Percentiles rank a stretch among this genome's conserved stretches.
Evolutionary conservation across 2,888 invertebrate genomes (phyloP).

Genomic region (Pocota personata): DNA sequence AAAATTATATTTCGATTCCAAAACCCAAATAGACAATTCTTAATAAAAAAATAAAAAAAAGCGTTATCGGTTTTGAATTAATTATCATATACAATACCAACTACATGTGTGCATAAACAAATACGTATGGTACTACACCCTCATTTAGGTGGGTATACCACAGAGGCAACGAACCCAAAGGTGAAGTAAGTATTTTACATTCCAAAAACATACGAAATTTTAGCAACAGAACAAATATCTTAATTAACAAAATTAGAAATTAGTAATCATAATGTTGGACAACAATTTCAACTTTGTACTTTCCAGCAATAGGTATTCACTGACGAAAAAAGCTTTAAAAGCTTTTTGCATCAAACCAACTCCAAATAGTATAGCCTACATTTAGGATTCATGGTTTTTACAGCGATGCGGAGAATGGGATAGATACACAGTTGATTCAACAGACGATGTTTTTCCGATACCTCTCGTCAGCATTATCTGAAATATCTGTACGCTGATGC

Average conservation of each 20-base stretch:
- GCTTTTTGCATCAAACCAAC: not conserved
- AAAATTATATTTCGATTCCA: not conserved
- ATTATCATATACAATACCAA: too few species aligned
- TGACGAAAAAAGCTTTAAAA: conserved; percentile 6
- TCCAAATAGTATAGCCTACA: not conserved
- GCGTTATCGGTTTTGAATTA: too few species aligned
- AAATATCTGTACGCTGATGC: too few species aligned
- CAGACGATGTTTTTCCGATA: too few species aligned
- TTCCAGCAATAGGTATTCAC: not conserved
- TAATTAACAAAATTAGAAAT: not conserved
- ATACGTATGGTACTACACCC: too few species aligned
- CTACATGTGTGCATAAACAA: too few species aligned
- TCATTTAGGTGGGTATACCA: too few species aligned
- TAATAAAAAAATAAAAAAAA: too few species aligned
- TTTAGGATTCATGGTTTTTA: conserved; percentile 1
- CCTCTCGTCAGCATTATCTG: too few species aligned
- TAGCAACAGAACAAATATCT: not conserved
- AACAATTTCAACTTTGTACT: not conserved
- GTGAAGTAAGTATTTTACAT: not conserved
- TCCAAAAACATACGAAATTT: not conserved
- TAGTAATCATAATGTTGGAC: not conserved
- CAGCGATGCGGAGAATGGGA: not conserved
- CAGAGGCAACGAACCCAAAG: too few species aligned
- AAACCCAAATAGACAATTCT: not conserved
- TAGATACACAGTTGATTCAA: not conserved